These are phyloP conservation scores for Stenurella melanura DNA, from an alignment of 2,888 invertebrate species.

Conservation along the genomic window DNA sequence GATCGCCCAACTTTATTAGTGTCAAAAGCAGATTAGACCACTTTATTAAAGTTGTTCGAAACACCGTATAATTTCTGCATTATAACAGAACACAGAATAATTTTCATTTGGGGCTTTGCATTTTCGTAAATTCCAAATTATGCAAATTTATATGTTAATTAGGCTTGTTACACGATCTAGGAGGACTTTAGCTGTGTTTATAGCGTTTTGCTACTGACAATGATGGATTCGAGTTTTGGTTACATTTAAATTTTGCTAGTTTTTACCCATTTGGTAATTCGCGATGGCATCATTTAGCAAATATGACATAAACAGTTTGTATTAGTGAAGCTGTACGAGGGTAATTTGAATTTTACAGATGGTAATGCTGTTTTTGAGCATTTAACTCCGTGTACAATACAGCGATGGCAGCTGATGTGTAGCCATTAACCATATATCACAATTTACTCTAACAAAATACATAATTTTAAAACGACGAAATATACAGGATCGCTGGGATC, in stretches of 20 bases:
- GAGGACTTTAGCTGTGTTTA: conserved; percentile 62
- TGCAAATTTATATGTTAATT: conserved; percentile 69
- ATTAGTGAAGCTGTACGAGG: conserved; percentile 47
- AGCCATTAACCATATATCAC: neutral
- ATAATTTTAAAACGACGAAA: too few relatives aligned
- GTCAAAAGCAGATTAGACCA: conserved; percentile 55
- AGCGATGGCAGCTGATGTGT: conserved; percentile 20
- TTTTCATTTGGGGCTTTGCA: conserved; percentile 53
- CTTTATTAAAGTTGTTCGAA: conserved; percentile 52
- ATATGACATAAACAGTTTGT: conserved; percentile 65
- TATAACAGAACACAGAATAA: conserved; percentile 54
- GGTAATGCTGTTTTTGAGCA: conserved; percentile 55
- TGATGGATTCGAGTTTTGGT: conserved; percentile 63
- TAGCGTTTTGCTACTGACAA: conserved; percentile 62
- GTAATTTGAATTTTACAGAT: conserved; percentile 57
- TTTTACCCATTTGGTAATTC: conserved; percentile 63
- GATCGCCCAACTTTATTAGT: conserved; percentile 50
- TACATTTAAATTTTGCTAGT: conserved; percentile 64
- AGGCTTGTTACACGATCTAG: conserved; percentile 66
- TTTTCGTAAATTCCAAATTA: conserved; percentile 64
- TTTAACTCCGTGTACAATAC: conserved; percentile 49
- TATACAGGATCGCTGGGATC: too few relatives aligned
- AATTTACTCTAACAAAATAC: neutral
- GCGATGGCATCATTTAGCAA: conserved; percentile 60
- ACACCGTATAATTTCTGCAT: conserved; percentile 54